Evolutionary conservation across 2,797 vertebrate species (phyloP).

Genomic region (Poecilia velifera): DNA sequence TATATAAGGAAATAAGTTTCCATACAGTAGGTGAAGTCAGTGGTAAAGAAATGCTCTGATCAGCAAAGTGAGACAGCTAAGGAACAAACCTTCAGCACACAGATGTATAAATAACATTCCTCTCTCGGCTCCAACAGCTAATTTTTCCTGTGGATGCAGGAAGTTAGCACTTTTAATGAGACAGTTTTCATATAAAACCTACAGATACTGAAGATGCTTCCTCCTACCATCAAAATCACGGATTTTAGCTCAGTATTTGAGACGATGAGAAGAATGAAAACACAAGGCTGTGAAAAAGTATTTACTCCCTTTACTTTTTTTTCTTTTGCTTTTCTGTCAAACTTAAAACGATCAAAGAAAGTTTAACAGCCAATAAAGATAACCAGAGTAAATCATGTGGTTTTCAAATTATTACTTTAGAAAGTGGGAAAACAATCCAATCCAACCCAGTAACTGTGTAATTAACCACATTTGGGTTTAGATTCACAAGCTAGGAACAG

Average conservation of each 20-base stretch:
- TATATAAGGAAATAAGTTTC: slow-evolving; percentile 12
- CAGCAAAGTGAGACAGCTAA: slow-evolving; percentile 10
- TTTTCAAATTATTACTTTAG: background rate
- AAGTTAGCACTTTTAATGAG: slow-evolving; percentile 6
- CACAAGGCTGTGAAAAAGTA: background rate
- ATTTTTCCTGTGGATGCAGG: background rate
- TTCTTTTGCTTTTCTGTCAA: background rate
- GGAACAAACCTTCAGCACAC: slow-evolving; percentile 7
- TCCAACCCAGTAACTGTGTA: background rate
- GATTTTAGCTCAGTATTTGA: background rate
- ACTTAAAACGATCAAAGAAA: background rate
- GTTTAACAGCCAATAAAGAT: background rate
- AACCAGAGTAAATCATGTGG: background rate
- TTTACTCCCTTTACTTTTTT: background rate
- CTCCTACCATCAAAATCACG: background rate
- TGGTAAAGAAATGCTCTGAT: slow-evolving; percentile 16
- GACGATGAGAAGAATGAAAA: slow-evolving; percentile 8
- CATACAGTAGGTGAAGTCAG: slow-evolving; percentile 2
- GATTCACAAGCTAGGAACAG: background rate
- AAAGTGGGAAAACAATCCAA: background rate
- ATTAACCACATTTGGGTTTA: background rate
- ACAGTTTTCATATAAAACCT: background rate
- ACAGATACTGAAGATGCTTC: background rate
- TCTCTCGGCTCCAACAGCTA: no score
- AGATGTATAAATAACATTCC: background rate